Percentiles rank a stretch among this genome's conserved stretches.
phyloP scores from a whole-genome alignment of 1,140 invertebrate genomes.

The Zaprionus africanus region DNA sequence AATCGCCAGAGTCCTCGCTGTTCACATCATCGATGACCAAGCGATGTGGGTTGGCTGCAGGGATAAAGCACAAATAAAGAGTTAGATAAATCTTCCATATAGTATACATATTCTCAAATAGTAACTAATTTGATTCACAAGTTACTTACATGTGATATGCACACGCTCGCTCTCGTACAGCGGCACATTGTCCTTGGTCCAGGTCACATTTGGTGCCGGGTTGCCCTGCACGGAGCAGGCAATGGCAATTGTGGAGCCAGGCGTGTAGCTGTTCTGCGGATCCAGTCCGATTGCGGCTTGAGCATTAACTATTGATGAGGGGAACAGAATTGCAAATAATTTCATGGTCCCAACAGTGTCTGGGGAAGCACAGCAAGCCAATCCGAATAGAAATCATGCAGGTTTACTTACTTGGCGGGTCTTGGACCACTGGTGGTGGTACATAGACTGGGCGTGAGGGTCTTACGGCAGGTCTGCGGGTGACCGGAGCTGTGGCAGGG shows the following conservation, averaged over 20 bases:
- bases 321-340: neutral
- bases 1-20: conserved; percentile 89
- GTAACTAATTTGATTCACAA: no score
- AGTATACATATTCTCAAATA: neutral
- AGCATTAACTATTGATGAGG: conserved; percentile 86
- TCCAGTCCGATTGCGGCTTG: conserved; percentile 86
- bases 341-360: neutral
- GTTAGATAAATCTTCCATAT: neutral
- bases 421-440: conserved; percentile 47
- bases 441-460: conserved; percentile 72
- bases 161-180: conserved; percentile 63
- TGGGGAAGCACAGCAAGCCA: conserved; percentile 23
- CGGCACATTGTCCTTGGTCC: conserved; percentile 90
- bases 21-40: conserved; percentile 88
- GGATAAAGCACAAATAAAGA: neutral
- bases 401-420: conserved; percentile 61
- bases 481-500: conserved; percentile 82
- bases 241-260: conserved; percentile 89
- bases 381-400: conserved; percentile 48
- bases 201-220: conserved; percentile 89
- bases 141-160: conserved; percentile 69
- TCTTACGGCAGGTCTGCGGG: conserved; percentile 78
- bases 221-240: conserved; percentile 91
- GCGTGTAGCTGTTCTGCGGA: conserved; percentile 86
- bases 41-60: conserved; percentile 86